phyloP scores from a whole-genome alignment of 2,113 vertebrate genomes.

The Amazona guildingii region DNA sequence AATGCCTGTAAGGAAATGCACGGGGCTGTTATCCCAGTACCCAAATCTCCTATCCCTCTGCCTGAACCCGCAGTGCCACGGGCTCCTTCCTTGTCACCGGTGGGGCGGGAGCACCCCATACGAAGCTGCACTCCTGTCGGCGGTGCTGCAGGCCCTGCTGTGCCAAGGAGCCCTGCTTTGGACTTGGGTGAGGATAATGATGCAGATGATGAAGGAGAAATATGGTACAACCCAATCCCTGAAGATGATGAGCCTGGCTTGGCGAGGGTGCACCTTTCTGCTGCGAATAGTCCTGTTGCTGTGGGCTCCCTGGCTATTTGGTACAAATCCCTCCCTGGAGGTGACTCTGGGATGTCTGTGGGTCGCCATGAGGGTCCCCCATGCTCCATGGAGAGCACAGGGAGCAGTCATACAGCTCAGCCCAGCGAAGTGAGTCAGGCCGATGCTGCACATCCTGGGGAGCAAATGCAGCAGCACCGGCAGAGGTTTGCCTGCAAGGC shows the following conservation, averaged over 20 bases:
- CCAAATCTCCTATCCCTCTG: conserved; percentile 35
- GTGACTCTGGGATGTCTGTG: not conserved
- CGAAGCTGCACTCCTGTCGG: not conserved
- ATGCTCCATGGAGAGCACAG: not conserved
- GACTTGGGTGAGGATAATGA: conserved; percentile 89
- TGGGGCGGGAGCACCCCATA: not conserved
- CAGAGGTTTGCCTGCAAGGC: conserved; percentile 75
- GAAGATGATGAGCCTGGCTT: conserved; percentile 85
- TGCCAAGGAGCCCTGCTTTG: conserved; percentile 1
- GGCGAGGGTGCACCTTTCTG: not conserved
- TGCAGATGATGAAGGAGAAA: conserved; percentile 95
- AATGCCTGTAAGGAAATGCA: conserved; percentile 63
- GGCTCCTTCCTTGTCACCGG: not conserved
- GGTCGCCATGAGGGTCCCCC: not conserved
- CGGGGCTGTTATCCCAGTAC: conserved; percentile 52
- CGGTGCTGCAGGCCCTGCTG: not conserved
- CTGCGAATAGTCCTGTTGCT: conserved; percentile 14
- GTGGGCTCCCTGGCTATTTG: not conserved
- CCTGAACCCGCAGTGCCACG: conserved; percentile 58
- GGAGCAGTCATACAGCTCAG: not conserved
- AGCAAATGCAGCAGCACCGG: conserved; percentile 73
- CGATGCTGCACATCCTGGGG: conserved; percentile 68
- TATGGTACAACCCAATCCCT: conserved; percentile 99
- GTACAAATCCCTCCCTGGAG: conserved; percentile 59
- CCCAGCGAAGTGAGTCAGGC: conserved; percentile 55